Evolutionary conservation across 2,888 invertebrate species (phyloP).

Genomic region (Agriotes lineatus): DNA sequence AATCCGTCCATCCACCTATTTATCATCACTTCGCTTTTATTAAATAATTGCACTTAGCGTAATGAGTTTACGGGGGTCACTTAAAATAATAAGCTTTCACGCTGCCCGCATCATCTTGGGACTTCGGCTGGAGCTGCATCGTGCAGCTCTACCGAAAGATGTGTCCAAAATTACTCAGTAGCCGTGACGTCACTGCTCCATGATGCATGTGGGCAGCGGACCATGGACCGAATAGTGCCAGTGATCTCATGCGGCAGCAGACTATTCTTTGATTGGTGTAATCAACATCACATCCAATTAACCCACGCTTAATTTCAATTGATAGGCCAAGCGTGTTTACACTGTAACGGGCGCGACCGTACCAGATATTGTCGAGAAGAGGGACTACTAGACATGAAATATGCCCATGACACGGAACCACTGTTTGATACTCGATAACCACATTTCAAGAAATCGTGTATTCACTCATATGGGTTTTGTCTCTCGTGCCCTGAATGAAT

Average conservation of each 20-base stretch:
- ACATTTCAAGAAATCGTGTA: too few species aligned
- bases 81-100: neutral
- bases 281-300: slow-evolving; percentile 53
- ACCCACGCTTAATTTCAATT: slow-evolving; percentile 52
- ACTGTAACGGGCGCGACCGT: neutral
- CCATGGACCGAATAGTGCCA: slow-evolving; percentile 19
- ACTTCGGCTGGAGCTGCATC: too few species aligned
- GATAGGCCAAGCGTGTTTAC: slow-evolving; percentile 28
- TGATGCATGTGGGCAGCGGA: slow-evolving; percentile 19
- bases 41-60: slow-evolving; percentile 33
- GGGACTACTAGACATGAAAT: too few species aligned
- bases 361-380: too few species aligned
- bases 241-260: slow-evolving; percentile 45
- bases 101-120: too few species aligned
- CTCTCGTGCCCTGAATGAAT: too few species aligned
- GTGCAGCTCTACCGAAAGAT: too few species aligned
- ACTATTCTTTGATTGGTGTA: slow-evolving; percentile 47
- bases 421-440: too few species aligned
- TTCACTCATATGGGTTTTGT: too few species aligned
- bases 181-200: slow-evolving; percentile 8
- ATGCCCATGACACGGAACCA: too few species aligned
- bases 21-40: slow-evolving; percentile 19
- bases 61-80: slow-evolving; percentile 27
- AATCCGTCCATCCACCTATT: slow-evolving; percentile 16
- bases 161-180: too few species aligned